These are phyloP conservation scores for Sarcophaga peregrina DNA, from an alignment of 1,140 invertebrate genomes.

Conservation along the genomic window DNA sequence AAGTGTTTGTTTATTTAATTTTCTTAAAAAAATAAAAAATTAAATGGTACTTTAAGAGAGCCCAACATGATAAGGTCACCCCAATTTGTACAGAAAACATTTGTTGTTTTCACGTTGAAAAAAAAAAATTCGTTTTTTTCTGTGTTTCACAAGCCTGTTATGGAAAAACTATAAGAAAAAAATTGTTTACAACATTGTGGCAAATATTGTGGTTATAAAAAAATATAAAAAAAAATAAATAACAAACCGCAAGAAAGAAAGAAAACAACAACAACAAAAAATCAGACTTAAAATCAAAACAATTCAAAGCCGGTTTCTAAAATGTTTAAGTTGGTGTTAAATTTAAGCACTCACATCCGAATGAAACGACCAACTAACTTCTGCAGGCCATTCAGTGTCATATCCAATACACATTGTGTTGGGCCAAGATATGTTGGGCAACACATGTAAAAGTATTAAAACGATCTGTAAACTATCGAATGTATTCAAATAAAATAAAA, in stretches of 20 bases:
- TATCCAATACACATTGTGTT: too few species aligned
- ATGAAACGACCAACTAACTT: background rate
- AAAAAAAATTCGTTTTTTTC: background rate
- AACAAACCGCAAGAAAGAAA: background rate
- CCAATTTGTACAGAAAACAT: constrained; percentile 17
- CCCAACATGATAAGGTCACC: background rate
- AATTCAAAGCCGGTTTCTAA: constrained; percentile 34
- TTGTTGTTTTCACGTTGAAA: constrained; percentile 21
- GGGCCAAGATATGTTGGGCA: too few species aligned
- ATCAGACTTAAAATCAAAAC: constrained; percentile 37
- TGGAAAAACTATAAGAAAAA: constrained; percentile 38
- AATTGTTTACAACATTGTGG: constrained; percentile 41
- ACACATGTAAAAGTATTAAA: too few species aligned
- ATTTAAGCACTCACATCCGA: constrained; percentile 27
- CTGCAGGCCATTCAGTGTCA: too few species aligned
- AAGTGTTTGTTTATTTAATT: background rate
- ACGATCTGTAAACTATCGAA: too few species aligned
- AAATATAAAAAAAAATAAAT: background rate
- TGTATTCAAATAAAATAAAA: too few species aligned
- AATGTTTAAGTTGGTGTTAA: constrained; percentile 32
- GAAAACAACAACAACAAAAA: constrained; percentile 27
- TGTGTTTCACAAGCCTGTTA: constrained; percentile 29
- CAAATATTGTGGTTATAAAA: constrained; percentile 39
- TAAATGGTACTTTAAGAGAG: background rate
- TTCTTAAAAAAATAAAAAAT: background rate